Conservation (phyloP, 2,797 vertebrate species). For the Enoplosus armatus region DNA sequence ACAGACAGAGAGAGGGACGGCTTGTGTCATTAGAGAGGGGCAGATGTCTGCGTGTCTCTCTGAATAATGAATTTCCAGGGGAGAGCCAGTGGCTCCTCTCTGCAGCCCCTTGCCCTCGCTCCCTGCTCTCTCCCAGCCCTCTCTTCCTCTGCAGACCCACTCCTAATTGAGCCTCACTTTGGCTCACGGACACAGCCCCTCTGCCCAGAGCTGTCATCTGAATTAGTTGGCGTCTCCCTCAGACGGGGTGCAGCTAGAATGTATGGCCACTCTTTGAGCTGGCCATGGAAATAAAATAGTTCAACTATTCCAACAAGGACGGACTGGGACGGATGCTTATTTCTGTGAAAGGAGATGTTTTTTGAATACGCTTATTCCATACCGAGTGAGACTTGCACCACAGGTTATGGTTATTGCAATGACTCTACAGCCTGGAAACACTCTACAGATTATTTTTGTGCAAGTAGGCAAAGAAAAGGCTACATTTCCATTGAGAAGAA, state of each 20-base stretch:
- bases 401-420: no score
- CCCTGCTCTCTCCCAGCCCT: constrained; percentile 11
- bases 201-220: constrained; percentile 52
- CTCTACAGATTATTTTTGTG: background rate
- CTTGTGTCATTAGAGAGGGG: constrained; percentile 33
- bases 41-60: constrained; percentile 51
- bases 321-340: no score
- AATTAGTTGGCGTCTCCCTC: constrained; percentile 46
- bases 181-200: constrained; percentile 52
- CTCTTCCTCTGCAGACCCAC: constrained; percentile 42
- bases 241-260: constrained; percentile 12
- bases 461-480: background rate
- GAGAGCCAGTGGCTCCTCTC: constrained; percentile 39
- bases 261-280: constrained; percentile 31
- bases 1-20: constrained; percentile 12
- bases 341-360: no score
- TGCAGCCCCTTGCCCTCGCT: constrained; percentile 27
- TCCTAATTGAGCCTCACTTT: constrained; percentile 64
- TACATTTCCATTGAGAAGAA: background rate
- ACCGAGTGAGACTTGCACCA: no score
- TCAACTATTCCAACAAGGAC: constrained; percentile 3
- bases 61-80: constrained; percentile 62
- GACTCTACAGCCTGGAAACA: no score
- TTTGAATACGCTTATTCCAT: no score
- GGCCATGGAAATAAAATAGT: constrained; percentile 6